Evolutionary conservation across 2,113 vertebrate genomes (phyloP).

Genomic region (Hemichromis elongatus): DNA sequence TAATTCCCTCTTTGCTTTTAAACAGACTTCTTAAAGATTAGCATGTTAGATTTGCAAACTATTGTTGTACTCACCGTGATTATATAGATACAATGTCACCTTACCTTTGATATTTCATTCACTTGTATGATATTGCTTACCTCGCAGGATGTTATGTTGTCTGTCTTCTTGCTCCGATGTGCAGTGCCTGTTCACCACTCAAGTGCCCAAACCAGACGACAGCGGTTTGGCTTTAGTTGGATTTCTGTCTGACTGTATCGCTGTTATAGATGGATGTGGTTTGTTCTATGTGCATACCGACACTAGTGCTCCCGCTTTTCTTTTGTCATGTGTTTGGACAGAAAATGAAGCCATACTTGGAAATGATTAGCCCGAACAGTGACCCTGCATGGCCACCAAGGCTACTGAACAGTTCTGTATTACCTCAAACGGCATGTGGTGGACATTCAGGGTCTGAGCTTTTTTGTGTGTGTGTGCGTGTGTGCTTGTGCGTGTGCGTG

Average conservation of each 20-base stretch:
- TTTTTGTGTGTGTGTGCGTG: not conserved
- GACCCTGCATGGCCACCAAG: slow-evolving; percentile 13
- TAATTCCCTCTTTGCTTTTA: not conserved
- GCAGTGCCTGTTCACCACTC: slow-evolving; percentile 62
- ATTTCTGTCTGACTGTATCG: slow-evolving; percentile 13
- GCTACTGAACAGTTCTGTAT: slow-evolving; percentile 12
- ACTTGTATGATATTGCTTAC: not conserved
- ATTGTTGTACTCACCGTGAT: not conserved
- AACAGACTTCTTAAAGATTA: not conserved
- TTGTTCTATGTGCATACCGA: slow-evolving; percentile 23
- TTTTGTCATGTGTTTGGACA: not conserved
- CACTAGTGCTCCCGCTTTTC: not conserved
- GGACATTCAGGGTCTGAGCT: slow-evolving; percentile 27
- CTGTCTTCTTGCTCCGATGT: slow-evolving; percentile 28
- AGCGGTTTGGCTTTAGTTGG: slow-evolving; percentile 26
- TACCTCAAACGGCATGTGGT: slow-evolving; percentile 17
- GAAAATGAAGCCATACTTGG: slow-evolving; percentile 36
- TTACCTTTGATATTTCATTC: not conserved
- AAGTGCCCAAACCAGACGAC: slow-evolving; percentile 58
- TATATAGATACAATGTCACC: not conserved
- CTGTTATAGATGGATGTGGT: not conserved
- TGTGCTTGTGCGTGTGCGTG: not conserved
- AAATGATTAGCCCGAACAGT: slow-evolving; percentile 43
- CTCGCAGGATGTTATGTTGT: not conserved
- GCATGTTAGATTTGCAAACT: not conserved